Conservation (phyloP, 2,888 invertebrate species). For the Oxystoma pomonae region DNA sequence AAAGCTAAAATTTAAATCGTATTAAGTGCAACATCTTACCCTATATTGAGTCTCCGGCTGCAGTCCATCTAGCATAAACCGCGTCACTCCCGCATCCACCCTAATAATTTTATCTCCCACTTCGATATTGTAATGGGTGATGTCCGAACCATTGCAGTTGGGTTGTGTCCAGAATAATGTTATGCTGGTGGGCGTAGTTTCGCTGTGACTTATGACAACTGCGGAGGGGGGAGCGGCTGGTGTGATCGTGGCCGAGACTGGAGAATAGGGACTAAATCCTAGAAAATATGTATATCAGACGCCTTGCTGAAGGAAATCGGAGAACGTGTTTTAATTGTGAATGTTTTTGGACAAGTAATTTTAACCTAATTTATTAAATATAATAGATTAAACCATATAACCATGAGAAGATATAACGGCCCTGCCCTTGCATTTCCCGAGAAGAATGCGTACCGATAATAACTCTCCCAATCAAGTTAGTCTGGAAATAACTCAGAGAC, state of each 20-base stretch:
- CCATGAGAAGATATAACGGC: no score
- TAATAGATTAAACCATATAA: no score
- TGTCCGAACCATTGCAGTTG: constrained; percentile 68
- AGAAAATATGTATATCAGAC: neutral
- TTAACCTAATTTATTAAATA: no score
- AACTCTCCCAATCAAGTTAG: no score
- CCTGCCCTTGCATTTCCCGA: no score
- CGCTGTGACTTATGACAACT: constrained; percentile 55
- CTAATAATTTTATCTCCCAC: constrained; percentile 56
- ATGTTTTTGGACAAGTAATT: no score
- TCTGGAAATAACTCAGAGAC: no score
- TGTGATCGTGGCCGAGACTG: constrained; percentile 62
- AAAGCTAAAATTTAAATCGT: no score
- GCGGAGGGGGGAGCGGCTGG: constrained; percentile 78
- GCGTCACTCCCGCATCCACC: constrained; percentile 57
- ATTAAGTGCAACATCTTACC: constrained; percentile 4
- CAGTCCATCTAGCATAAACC: constrained; percentile 64
- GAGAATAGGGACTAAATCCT: constrained; percentile 69
- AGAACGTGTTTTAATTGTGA: no score
- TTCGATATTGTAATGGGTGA: constrained; percentile 73
- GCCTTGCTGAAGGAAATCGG: no score
- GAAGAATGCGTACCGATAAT: no score
- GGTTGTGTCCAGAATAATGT: constrained; percentile 74
- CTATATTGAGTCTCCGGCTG: constrained; percentile 78
- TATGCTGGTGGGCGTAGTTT: constrained; percentile 66